Base-by-base conservation (phyloP, 2,113 vertebrate species). In the Pterocles burchelli region DNA sequence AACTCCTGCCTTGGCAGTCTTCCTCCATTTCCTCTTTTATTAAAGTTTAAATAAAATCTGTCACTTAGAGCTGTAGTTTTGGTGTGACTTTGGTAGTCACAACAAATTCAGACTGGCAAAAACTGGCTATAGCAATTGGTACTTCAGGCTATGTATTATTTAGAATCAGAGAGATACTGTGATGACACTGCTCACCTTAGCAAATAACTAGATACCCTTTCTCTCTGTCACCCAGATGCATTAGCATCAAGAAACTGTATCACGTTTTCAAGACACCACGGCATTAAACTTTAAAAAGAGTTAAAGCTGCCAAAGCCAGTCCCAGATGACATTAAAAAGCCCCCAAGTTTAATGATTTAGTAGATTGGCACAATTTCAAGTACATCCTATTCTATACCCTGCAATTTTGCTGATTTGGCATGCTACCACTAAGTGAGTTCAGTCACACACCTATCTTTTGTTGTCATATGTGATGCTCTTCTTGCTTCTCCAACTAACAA, bases 261-360 rank as follows among this genome's bases (percentile, higher is more conserved):
- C 90, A 67, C 54, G 67, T 94, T 96, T 90, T 94, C 88, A 91
- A 90, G 95, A 93, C 89, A 84, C 52, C 16, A 6, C 1, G 15
- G 33, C 94, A 97, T 96, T 96, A 97, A 97, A 97, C 48, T 94
- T 96, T 79, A 88, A 95, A 94, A 91, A 85, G 68, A 82, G 75
- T 90, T 87, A 96, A 95, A 93, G 90, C 72, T 93, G 95, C 96
- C 89, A 85, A 90, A 52, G 85, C 86, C 86, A n/a, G 78, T 49
- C 88, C 79, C 55, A 68, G 81, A 26, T 94, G 90, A 88, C 91
- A 92, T 87, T 76, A 81, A 79, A 83, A 92, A 62, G 6, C 3
- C 17, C 51, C n/a, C 55, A 36, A 76, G 59, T 81, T 94, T 88
- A 96, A 96, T 94, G 74, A 92, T 96, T 96, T 79, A 96, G 81